Evolutionary conservation across 2,888 invertebrate genomes (phyloP).

Genomic region (Gari tellinella): DNA sequence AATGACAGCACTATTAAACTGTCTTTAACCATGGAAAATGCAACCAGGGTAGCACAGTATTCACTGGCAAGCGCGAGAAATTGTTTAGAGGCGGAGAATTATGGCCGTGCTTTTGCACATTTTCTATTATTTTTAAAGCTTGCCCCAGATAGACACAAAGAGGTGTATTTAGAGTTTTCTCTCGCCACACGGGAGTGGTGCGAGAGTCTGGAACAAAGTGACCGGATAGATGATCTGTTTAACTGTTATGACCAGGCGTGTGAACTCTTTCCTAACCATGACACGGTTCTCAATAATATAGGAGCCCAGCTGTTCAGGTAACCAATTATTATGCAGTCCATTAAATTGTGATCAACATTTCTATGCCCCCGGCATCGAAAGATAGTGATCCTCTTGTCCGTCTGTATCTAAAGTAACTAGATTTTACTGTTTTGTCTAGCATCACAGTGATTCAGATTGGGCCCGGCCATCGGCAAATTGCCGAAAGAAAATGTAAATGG

Average conservation of each 20-base stretch:
- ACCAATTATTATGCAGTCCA: too few species aligned
- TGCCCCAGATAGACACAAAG: conserved; percentile 55
- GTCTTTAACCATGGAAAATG: conserved; percentile 41
- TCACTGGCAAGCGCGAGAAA: conserved; percentile 63
- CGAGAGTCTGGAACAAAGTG: conserved; percentile 64
- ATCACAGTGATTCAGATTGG: too few species aligned
- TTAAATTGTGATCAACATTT: too few species aligned
- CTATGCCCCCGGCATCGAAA: too few species aligned
- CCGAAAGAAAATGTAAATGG: too few species aligned
- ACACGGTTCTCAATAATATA: conserved; percentile 85
- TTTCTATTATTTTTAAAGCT: conserved; percentile 74
- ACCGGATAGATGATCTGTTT: conserved; percentile 71
- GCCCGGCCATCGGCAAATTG: too few species aligned
- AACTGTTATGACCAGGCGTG: conserved; percentile 77
- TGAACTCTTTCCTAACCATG: conserved; percentile 85
- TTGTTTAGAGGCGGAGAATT: conserved; percentile 65
- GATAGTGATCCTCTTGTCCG: too few species aligned
- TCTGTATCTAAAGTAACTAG: too few species aligned
- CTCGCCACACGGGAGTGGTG: conserved; percentile 74
- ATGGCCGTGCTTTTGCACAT: conserved; percentile 76
- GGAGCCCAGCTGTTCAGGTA: conserved; percentile 86
- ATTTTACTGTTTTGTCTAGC: too few species aligned
- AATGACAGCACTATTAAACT: too few species aligned
- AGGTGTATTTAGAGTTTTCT: conserved; percentile 69
- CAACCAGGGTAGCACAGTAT: conserved; percentile 48